Base-by-base conservation (phyloP, 2,113 vertebrate species). In the Columba livia region DNA sequence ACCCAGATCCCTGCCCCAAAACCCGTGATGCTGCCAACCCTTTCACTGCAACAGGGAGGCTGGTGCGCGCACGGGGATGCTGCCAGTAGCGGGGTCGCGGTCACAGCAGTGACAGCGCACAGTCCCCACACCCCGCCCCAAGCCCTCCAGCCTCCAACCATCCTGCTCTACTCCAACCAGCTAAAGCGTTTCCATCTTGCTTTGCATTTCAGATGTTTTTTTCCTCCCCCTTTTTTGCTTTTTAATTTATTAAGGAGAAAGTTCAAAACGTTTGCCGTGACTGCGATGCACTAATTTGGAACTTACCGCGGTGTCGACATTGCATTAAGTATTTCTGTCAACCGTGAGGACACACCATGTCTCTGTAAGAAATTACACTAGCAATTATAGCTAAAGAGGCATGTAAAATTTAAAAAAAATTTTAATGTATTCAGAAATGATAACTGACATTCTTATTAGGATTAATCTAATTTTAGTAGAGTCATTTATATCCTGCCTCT, bases 401-500 rank as follows among this genome's bases (percentile, higher is more conserved):
- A 95, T 96, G 96, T 93, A 96, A 96, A 93, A 95, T 89, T 80
- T n/a, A 62, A 71, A 71, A 85, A 62, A 80, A 89, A 78, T 19
- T 34, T 44, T 91, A 94, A 94, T 96, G 96, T 87, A 94, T 93
- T 94, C 95, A 94, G 89, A 93, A 96, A 94, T 94, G 92, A 87
- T 96, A 96, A 96, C 91, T 95, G 96, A 96, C 96, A 93, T 91
- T 96, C 93, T 94, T 96, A 96, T 96, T 96, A 94, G 93, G 96
- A 96, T 96, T 96, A 96, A 96, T 96, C 95, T 94, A 96, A 96
- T 96, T 96, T 96, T 96, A 96, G 96, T 94, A 64, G 93, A 96
- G 89, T 95, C 96, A 96, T 96, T 96, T 96, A 91, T 93, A 96
- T 93, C 92, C 93, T 85, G 95, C 95, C 92, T 93, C 95, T 94